Conservation (phyloP, 2,113 vertebrate genomes). For the Calcarius ornatus region DNA sequence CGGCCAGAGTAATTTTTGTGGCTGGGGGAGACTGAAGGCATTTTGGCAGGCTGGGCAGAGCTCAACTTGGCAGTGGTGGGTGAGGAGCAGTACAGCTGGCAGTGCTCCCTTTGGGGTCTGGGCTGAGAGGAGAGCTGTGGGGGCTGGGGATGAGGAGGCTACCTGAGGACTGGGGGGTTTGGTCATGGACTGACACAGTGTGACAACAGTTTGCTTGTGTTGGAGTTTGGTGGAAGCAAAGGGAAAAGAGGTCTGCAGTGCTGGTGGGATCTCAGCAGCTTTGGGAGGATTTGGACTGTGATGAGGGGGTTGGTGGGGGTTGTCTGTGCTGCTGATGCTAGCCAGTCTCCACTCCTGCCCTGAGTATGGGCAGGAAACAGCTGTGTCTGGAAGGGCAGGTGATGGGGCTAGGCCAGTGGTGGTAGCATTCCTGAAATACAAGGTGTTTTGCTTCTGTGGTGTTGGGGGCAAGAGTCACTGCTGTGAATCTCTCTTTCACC, state of each 20-base stretch:
- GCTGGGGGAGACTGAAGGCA: not conserved
- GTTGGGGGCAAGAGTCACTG: not conserved
- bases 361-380: not conserved
- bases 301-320: rapidly evolving
- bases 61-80: not conserved
- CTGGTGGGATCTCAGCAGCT: not conserved
- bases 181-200: not conserved
- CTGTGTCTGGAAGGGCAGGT: not conserved
- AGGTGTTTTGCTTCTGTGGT: not conserved
- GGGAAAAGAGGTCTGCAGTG: not conserved
- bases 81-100: no score
- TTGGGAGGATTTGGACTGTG: not conserved
- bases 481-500: not conserved
- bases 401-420: no score
- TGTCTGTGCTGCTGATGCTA: not conserved
- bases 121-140: not conserved
- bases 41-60: not conserved
- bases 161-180: not conserved
- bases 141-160: not conserved
- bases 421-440: not conserved
- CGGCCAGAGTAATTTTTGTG: not conserved
- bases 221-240: not conserved
- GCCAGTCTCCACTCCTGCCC: not conserved
- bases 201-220: not conserved
- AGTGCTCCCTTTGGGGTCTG: rapidly evolving